Percentiles rank a stretch among this genome's conserved stretches.
phyloP scores from a whole-genome alignment of 2,888 invertebrate species.

The Oligia strigilis region DNA sequence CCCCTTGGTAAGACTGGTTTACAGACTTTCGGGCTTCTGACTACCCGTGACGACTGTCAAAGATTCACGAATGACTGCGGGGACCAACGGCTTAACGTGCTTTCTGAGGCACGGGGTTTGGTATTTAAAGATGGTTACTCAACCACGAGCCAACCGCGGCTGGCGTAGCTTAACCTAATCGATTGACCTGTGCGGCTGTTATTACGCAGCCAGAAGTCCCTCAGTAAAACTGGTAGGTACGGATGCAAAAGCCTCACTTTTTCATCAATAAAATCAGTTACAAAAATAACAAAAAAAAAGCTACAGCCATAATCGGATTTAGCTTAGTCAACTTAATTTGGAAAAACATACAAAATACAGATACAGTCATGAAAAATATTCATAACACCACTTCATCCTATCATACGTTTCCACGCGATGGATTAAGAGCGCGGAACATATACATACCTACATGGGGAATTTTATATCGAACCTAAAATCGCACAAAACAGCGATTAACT shows the following conservation, averaged over 20 bases:
- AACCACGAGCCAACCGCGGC: neutral
- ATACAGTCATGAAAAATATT: conserved; percentile 25
- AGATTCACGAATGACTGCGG: neutral
- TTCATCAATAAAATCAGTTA: neutral
- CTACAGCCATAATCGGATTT: neutral
- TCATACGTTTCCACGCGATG: conserved; percentile 37
- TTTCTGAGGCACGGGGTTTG: neutral
- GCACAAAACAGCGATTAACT: too few species aligned
- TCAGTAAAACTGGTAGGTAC: neutral
- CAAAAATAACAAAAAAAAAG: neutral
- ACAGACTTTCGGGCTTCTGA: too few species aligned
- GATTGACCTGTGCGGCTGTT: neutral
- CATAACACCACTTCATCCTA: conserved; percentile 21
- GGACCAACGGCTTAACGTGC: too few species aligned
- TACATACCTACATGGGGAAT: conserved; percentile 13
- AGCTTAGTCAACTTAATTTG: neutral
- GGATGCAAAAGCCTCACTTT: neutral
- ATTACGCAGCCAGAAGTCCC: too few species aligned
- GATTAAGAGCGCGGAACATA: conserved; percentile 32
- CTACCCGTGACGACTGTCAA: too few species aligned
- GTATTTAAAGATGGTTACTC: neutral
- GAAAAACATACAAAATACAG: conserved; percentile 1
- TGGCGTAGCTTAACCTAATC: neutral
- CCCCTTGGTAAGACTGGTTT: too few species aligned
- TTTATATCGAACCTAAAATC: conserved; percentile 18